Base-by-base conservation (phyloP, 2,113 vertebrate genomes). In the Leptobrachium leishanense region DNA sequence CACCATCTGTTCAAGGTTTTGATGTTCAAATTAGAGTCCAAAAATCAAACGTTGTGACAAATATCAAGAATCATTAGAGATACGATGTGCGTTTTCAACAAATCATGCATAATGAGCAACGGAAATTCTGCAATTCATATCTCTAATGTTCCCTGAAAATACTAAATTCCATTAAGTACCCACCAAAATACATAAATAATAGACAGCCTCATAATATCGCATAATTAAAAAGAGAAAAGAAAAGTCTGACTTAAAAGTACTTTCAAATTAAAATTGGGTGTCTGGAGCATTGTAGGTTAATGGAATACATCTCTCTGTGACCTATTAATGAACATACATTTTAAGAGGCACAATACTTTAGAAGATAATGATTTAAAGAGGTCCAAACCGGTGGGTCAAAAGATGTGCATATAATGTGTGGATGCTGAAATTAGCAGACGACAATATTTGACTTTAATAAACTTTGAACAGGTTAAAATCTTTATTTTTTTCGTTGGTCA, bases 1-100 rank as follows among this genome's bases (percentile, higher is more conserved):
- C 42, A 40, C 73, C 73, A 75, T 65, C 43, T 75, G 73, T 75
- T 75, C 59, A 8, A 15, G 62, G 43, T 75, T 75, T 57, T 64
- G 15, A 74, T 64, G 63, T 65, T 74, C n/a, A 62, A 73, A 74
- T 57, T 44, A 42, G 43, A 74, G 57, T 13, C 43, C 72, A 64
- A 6, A 50, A 40, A 6, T 31, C 57, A 43, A 64, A 46, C 20
- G 42, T 15, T 41, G 43, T 74, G n/a, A 42, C 63, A 75, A 65
- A 74, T 64, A 50, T 62, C 72, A 64, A n/a, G 62, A 64, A 11
- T 4, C 62, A 64, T 64, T 64, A 64, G 9, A 1, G n/a, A 31
- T 31, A 64, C 4, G 11, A 12, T 9, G 39, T 6, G 20, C 3
- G 10, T 64, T 2, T 64, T 64, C 13, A 12, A 4, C 62, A 31